phyloP scores from a whole-genome alignment of 1,140 invertebrate genomes.

The Vollenhovia emeryi region DNA sequence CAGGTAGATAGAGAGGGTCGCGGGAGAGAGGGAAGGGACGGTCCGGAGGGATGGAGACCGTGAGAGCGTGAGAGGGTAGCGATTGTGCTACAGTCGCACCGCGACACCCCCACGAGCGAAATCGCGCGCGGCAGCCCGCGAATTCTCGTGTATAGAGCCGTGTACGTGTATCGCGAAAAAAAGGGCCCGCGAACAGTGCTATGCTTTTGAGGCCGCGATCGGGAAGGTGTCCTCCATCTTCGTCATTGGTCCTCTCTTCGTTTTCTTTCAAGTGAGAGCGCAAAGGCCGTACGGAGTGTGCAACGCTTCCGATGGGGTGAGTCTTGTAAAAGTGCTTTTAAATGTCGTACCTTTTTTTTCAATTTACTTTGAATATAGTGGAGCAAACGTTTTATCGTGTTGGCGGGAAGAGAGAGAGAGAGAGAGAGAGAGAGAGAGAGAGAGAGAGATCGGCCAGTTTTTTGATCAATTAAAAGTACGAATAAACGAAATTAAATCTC shows the following conservation, averaged over 20 bases:
- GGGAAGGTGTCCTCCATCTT: slow-evolving; percentile 38
- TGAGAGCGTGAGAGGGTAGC: slow-evolving; percentile 81
- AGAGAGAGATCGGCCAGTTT: not conserved
- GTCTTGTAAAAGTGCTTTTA: slow-evolving; percentile 6
- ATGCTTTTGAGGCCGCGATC: slow-evolving; percentile 71
- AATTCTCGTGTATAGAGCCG: slow-evolving; percentile 53
- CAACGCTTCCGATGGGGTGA: slow-evolving; percentile 59
- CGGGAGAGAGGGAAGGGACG: slow-evolving; percentile 33
- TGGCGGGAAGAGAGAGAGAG: not conserved
- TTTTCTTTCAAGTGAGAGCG: slow-evolving; percentile 17
- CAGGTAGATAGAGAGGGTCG: slow-evolving; percentile 43
- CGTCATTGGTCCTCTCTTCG: slow-evolving; percentile 2
- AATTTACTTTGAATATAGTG: not conserved
- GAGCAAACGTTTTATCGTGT: too few species aligned
- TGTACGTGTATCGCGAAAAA: slow-evolving; percentile 59
- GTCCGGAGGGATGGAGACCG: slow-evolving; percentile 72
- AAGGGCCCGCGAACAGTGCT: slow-evolving; percentile 69
- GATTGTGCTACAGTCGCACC: slow-evolving; percentile 84
- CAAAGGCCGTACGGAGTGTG: not conserved
- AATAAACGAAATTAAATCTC: not conserved
- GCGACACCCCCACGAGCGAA: slow-evolving; percentile 83
- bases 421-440: not conserved
- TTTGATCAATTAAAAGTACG: not conserved
- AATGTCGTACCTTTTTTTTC: not conserved
- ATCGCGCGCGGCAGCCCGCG: slow-evolving; percentile 77